Percentiles rank a stretch among this genome's conserved stretches.
phyloP scores from a whole-genome alignment of 2,888 invertebrate species.

The Sabatieria punctata region DNA sequence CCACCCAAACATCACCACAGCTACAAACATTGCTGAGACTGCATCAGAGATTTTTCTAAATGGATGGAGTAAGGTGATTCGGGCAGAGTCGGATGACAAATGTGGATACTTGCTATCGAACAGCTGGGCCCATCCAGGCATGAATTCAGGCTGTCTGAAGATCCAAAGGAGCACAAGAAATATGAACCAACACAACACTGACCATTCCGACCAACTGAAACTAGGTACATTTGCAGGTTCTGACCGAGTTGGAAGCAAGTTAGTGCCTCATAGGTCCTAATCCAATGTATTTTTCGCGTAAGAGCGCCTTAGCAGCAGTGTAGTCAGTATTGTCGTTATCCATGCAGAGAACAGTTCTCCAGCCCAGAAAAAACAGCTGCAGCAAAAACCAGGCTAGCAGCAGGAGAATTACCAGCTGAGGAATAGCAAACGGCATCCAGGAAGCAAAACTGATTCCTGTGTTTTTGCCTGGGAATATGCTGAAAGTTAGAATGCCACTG shows the following conservation, averaged over 20 bases:
- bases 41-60: conserved; percentile 24
- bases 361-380: conserved; percentile 15
- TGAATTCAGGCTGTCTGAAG: conserved; percentile 28
- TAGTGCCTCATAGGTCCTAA: conserved; percentile 14
- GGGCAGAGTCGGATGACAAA: conserved; percentile 1
- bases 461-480: not conserved
- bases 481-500: no score
- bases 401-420: conserved; percentile 16
- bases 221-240: no score
- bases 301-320: not conserved
- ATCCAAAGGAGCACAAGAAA: conserved; percentile 21
- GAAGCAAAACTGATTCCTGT: conserved; percentile 2
- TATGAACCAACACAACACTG: conserved; percentile 13
- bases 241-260: not conserved
- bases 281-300: conserved; percentile 12
- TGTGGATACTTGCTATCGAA: conserved; percentile 14
- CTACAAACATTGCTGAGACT: conserved; percentile 7
- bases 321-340: no score
- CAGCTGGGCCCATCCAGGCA: conserved; percentile 30
- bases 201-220: conserved; percentile 15
- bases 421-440: conserved; percentile 7
- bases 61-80: conserved; percentile 27
- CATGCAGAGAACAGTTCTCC: not conserved
- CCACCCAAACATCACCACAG: conserved; percentile 15
- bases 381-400: conserved; percentile 26